phyloP scores from a whole-genome alignment of 2,888 invertebrate species.

The Drosophila greeni region DNA sequence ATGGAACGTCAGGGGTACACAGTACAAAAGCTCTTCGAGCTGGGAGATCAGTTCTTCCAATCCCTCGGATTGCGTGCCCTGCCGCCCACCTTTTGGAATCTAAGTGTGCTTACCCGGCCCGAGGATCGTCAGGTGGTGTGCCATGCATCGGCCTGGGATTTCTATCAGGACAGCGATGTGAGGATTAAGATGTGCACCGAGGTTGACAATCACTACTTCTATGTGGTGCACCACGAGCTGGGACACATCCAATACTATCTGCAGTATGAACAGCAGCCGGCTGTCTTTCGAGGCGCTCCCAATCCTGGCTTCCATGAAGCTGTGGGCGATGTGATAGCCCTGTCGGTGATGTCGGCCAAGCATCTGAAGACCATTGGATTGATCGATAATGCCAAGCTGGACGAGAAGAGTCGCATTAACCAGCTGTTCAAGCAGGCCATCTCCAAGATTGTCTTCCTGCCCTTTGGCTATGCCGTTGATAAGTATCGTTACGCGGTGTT shows the following conservation, averaged over 20 bases:
- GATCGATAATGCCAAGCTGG: constrained; percentile 81
- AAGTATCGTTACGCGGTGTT: constrained; percentile 85
- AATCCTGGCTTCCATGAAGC: constrained; percentile 85
- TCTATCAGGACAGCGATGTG: constrained; percentile 89
- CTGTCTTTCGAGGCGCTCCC: constrained; percentile 81
- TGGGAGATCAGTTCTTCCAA: constrained; percentile 91
- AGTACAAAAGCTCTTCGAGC: constrained; percentile 86
- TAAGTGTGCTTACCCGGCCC: constrained; percentile 90
- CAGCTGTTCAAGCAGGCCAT: constrained; percentile 81
- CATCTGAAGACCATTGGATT: constrained; percentile 85
- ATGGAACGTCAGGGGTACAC: constrained; percentile 87
- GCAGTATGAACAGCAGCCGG: constrained; percentile 82
- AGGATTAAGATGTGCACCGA: constrained; percentile 84
- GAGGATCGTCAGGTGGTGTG: constrained; percentile 86
- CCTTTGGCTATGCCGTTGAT: constrained; percentile 85
- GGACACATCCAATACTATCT: constrained; percentile 85
- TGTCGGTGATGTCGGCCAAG: constrained; percentile 85
- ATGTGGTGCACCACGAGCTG: constrained; percentile 84
- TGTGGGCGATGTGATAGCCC: constrained; percentile 85
- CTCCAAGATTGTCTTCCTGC: constrained; percentile 84
- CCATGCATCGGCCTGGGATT: constrained; percentile 94
- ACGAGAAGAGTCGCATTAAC: constrained; percentile 83
- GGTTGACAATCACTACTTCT: constrained; percentile 81
- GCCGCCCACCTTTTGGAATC: constrained; percentile 88
- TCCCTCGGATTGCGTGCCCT: constrained; percentile 89